phyloP scores from a whole-genome alignment of 1,140 invertebrate species.

The Trachymyrmex septentrionalis region DNA sequence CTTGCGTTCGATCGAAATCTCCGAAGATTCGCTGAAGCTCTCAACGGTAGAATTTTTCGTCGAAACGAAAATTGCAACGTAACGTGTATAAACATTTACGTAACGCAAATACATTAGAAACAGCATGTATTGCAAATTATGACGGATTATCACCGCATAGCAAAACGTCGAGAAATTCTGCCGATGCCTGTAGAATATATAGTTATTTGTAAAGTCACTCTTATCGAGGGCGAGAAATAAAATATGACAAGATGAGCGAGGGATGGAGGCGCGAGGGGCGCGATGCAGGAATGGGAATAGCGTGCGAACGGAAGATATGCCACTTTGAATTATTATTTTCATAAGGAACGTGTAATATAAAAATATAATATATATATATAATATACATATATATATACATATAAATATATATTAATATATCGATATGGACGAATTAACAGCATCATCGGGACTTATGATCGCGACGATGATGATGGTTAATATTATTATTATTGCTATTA shows the following conservation, averaged over 20 bases:
- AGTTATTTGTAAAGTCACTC: constrained; percentile 58
- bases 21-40: constrained; percentile 35
- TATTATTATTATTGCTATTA: constrained; percentile 79
- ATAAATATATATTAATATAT: constrained; percentile 67
- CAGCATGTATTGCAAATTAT: neutral
- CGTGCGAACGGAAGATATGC: constrained; percentile 71
- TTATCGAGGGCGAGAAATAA: constrained; percentile 50
- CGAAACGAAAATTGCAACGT: neutral
- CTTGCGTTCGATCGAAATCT: constrained; percentile 37
- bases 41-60: constrained; percentile 35
- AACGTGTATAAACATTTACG: neutral
- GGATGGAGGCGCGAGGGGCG: constrained; percentile 21
- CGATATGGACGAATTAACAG: constrained; percentile 74
- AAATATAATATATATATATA: constrained; percentile 72
- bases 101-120: too few relatives aligned
- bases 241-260: constrained; percentile 1
- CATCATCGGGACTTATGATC: constrained; percentile 75
- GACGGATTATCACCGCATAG: neutral
- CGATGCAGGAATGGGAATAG: constrained; percentile 45
- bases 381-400: constrained; percentile 7
- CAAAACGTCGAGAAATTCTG: constrained; percentile 43
- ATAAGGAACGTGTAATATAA: constrained; percentile 79
- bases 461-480: constrained; percentile 73
- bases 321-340: constrained; percentile 79
- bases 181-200: constrained; percentile 55